Base-by-base conservation (phyloP, 2,888 invertebrate species). In the Sarcophaga carnaria region DNA sequence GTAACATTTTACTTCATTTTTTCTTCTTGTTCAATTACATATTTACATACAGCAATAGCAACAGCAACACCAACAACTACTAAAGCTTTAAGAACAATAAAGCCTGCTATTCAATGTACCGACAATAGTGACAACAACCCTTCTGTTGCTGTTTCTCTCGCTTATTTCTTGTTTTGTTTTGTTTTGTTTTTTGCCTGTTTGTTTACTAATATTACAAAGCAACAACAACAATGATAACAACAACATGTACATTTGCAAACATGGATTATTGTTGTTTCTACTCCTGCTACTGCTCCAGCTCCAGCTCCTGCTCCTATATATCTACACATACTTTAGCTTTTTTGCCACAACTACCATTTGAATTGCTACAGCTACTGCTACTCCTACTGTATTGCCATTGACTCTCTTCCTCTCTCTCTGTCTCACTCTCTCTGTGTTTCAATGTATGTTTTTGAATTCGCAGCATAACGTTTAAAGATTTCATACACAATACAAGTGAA, bases 401-500 rank as follows among this genome's bases (percentile, higher is more conserved):
- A 37, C 37, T 37, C 6, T 37, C 37, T 8, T 37, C 8, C 37
- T 10, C 37, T 37, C 37, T 37, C 8, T 37, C 8, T 37, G 10
- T 37, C 37, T 10, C 8, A 4, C 17, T 12, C 49, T 14, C 3
- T 17, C 2, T 14, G 0, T 14, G 54, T 54, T 54, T 54, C 14
- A 54, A 54, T 54, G 5, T 17, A 17, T 54, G 12, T 45, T 45
- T 66, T 3, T 10, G 54, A 27, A 20, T 45, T 20, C 45, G 14
- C 45, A 10, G 37, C 20, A 72, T 54, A 71, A 3, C 72, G 80
- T 63, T 83, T 69, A 80, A 81, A 80, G 17, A 71, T 80, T 84
- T 83, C 74, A 49, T 63, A 81, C 75, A 54, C 54, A 81, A 84
- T 84, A 66, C 80, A 71, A 87, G 75, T 78, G 76, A 88, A 83